phyloP scores from a whole-genome alignment of 2,797 vertebrate genomes.

The Mus caroli region DNA sequence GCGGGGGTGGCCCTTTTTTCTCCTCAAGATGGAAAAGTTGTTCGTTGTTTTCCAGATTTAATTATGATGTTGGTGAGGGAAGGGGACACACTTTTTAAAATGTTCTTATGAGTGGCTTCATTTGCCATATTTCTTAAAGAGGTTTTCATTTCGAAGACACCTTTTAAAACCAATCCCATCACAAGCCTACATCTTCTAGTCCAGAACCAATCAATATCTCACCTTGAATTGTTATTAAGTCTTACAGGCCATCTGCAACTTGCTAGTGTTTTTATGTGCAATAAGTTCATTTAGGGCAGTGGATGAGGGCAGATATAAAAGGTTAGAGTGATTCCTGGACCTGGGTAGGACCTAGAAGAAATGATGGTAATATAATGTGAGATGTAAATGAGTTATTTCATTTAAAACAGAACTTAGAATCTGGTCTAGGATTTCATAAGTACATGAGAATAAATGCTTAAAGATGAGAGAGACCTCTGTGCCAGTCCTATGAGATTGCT shows the following conservation, averaged over 20 bases:
- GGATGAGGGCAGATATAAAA: not conserved
- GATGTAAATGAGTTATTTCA: not conserved
- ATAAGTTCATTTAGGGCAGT: not conserved
- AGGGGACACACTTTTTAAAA: not conserved
- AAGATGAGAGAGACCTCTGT: not conserved
- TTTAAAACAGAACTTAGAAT: not conserved
- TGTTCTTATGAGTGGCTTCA: not conserved
- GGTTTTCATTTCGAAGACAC: constrained; percentile 20
- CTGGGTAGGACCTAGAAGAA: not conserved
- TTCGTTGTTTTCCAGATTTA: constrained; percentile 9
- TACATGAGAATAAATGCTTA: constrained; percentile 33
- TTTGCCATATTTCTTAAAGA: constrained; percentile 31
- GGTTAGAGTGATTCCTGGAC: not conserved
- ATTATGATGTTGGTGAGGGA: constrained; percentile 9
- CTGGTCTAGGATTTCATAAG: not conserved
- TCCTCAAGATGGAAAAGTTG: constrained; percentile 27
- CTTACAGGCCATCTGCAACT: not conserved
- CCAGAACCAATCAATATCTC: not conserved
- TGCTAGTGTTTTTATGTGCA: constrained; percentile 8
- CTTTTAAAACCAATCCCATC: not conserved
- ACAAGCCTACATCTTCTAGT: not conserved
- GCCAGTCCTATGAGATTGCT: not conserved
- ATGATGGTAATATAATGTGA: not conserved
- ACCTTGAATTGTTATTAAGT: not conserved
- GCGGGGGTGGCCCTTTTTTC: not conserved